These are phyloP conservation scores for Burhinus oedicnemus DNA, from an alignment of 2,113 vertebrate species.

Conservation along the genomic window DNA sequence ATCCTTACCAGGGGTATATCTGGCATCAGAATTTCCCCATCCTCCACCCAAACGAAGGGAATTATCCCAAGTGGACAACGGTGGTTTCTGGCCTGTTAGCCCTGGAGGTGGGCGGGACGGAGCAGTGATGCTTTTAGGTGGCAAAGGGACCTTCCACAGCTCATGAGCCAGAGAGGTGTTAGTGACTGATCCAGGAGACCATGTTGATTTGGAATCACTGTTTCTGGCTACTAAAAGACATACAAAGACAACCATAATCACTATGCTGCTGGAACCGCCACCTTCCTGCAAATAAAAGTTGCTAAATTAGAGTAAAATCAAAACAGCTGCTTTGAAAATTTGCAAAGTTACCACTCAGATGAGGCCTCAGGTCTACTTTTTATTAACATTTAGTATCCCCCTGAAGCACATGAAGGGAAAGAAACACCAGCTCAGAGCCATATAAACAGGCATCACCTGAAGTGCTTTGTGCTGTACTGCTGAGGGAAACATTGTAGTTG, in stretches of 20 bases:
- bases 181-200: slow-evolving; percentile 94
- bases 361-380: neutral
- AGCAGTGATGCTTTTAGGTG: slow-evolving; percentile 93
- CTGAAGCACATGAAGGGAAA: neutral
- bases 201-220: slow-evolving; percentile 94
- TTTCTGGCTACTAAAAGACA: slow-evolving; percentile 88
- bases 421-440: neutral
- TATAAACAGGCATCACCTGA: slow-evolving; percentile 80
- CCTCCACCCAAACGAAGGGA: slow-evolving; percentile 88
- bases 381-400: neutral
- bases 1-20: slow-evolving; percentile 92
- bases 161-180: slow-evolving; percentile 99
- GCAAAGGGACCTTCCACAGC: slow-evolving; percentile 99
- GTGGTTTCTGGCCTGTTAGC: slow-evolving; percentile 94
- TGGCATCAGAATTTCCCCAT: slow-evolving; percentile 92
- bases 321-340: neutral
- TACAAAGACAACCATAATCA: neutral
- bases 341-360: neutral
- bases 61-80: slow-evolving; percentile 89
- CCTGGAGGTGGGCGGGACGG: slow-evolving; percentile 97
- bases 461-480: slow-evolving; percentile 99
- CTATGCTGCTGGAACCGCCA: fast-evolving
- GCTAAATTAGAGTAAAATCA: neutral
- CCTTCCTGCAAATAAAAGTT: neutral
- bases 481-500: slow-evolving; percentile 99